Evolutionary conservation across 2,113 vertebrate species (phyloP), one percentile per base, ranked within the genome.

Genomic region (Sminthopsis crassicaudata): DNA sequence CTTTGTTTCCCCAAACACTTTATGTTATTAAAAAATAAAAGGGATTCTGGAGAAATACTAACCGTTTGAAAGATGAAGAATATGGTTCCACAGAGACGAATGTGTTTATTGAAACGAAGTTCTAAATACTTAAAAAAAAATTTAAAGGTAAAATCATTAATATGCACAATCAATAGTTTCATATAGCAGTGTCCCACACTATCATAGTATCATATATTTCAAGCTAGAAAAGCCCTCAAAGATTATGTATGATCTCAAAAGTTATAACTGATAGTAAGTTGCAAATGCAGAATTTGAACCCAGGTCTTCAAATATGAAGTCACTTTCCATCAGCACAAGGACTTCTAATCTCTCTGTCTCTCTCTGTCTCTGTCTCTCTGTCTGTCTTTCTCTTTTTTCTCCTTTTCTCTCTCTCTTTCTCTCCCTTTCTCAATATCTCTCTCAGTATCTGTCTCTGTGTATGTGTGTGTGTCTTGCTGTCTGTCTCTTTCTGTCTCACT

Each of bases 21-120:
- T 42, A 30, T 90, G 12, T 60, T 60, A 60, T 91, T 26, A 53
- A 89, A 46, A 93, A 76, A 76, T 26, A 90, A 90, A 90, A 90
- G 10, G n/a, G 48, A 48, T 48, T 2, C 46, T 90, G 89, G 24
- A 90, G 46, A 90, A 50, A 50, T 95, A 98, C 98, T 98, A 97
- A 99, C 99, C 30, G 99, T 99, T 97, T 99, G 99, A 96, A 98
- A 96, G 46, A 99, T 98, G 97, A 99, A 99, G 91, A 99, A 95
- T 88, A 97, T 52, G 42, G 99, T 99, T 54, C 99, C 99, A 93
- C 98, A 94, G 89, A 99, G 98, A 53, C 99, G 98, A 26, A 98
- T 98, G 0, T 92, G 95, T 98, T 97, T 98, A 97, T 98, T 99
- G 97, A 99, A 99, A 53, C 99, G 98, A 94, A 99, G 96, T 97